A percentile compares a stretch with the other conserved stretches of the same genome.
These are phyloP conservation scores for Molanna angustata DNA, from an alignment of 2,888 invertebrate species.

Conservation along the genomic window DNA sequence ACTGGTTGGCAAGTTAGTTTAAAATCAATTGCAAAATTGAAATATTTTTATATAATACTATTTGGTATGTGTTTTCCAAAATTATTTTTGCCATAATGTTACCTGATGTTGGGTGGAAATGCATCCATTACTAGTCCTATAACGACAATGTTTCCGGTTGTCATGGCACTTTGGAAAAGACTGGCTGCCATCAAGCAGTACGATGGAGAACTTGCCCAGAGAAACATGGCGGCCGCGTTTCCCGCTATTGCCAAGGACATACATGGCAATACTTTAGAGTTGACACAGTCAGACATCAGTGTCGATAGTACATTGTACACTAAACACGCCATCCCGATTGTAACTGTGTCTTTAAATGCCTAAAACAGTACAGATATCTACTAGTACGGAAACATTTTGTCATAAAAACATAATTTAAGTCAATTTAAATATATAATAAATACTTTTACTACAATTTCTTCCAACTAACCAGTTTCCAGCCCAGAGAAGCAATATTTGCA, in stretches of 20 bases:
- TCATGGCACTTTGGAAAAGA: constrained; percentile 45
- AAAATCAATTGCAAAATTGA: no score
- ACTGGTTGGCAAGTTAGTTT: no score
- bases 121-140: constrained; percentile 42
- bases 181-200: constrained; percentile 51
- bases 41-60: no score
- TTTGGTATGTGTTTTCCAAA: no score
- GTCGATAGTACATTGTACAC: constrained; percentile 47
- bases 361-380: no score
- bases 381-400: no score
- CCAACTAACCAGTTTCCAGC: no score
- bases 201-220: constrained; percentile 45
- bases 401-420: no score
- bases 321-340: constrained; percentile 48
- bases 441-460: no score
- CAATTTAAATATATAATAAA: no score
- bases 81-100: neutral
- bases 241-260: constrained; percentile 46
- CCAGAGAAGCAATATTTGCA: no score
- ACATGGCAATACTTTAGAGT: constrained; percentile 41
- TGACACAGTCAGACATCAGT: constrained; percentile 41
- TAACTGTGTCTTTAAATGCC: constrained; percentile 49
- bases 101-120: constrained; percentile 42
- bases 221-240: constrained; percentile 44
- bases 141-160: constrained; percentile 48